Conservation (phyloP, 1,140 invertebrate genomes). For the Coenobita brevimanus region DNA sequence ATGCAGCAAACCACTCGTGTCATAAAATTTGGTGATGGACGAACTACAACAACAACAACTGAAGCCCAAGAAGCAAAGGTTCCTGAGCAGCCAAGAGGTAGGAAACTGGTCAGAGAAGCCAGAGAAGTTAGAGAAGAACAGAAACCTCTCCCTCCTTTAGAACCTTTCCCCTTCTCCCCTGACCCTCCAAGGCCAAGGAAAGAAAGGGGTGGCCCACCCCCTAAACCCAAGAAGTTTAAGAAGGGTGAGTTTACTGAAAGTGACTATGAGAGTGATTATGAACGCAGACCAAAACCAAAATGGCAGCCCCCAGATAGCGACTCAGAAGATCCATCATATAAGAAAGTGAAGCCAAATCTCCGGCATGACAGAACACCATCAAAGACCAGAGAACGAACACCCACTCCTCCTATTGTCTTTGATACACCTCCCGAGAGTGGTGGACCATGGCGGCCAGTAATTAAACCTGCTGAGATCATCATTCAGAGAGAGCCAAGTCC, state of each 20-base stretch:
- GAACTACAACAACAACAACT: slow-evolving; percentile 18
- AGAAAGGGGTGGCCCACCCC: slow-evolving; percentile 73
- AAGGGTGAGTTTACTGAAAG: slow-evolving; percentile 82
- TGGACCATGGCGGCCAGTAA: slow-evolving; percentile 76
- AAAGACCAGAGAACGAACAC: slow-evolving; percentile 72
- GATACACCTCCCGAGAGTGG: slow-evolving; percentile 75
- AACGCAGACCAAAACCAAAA: slow-evolving; percentile 78
- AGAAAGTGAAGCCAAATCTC: slow-evolving; percentile 49
- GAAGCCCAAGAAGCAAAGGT: slow-evolving; percentile 2
- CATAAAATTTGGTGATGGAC: slow-evolving; percentile 47
- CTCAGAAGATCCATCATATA: slow-evolving; percentile 55
- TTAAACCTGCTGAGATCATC: slow-evolving; percentile 76
- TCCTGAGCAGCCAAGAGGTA: slow-evolving; percentile 15
- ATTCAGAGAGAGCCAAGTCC: slow-evolving; percentile 9
- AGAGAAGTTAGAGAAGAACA: slow-evolving; percentile 13
- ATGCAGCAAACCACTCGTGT: slow-evolving; percentile 60
- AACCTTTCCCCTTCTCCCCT: slow-evolving; percentile 75
- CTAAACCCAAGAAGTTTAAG: slow-evolving; percentile 80
- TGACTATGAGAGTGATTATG: slow-evolving; percentile 85
- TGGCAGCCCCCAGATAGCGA: slow-evolving; percentile 73
- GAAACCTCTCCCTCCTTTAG: slow-evolving; percentile 70
- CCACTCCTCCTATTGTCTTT: slow-evolving; percentile 78
- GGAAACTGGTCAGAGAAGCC: slow-evolving; percentile 2
- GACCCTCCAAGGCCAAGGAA: slow-evolving; percentile 71
- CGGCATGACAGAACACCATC: slow-evolving; percentile 43